Evolutionary conservation across 1,140 invertebrate species (phyloP).

Genomic region (Penaeus japonicus): DNA sequence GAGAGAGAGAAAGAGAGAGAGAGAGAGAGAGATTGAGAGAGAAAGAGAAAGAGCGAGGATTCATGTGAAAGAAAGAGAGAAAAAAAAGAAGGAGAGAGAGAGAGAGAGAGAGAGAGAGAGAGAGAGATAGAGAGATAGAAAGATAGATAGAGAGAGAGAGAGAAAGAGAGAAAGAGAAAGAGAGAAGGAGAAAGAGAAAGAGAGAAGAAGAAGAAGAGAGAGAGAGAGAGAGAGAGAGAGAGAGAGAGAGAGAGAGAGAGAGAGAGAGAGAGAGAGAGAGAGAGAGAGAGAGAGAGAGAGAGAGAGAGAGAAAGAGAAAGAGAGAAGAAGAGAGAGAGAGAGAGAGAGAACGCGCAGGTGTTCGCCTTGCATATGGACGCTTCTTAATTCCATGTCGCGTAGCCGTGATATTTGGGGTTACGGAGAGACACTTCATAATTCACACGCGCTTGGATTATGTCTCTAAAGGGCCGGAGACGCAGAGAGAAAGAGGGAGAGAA

Average conservation of each 20-base stretch:
- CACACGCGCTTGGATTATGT: no score
- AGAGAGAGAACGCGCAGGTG: no score
- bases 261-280: not conserved
- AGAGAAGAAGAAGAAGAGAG: not conserved
- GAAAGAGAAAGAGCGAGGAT: not conserved
- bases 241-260: not conserved
- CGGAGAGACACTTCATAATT: no score
- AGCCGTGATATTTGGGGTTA: no score
- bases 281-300: not conserved
- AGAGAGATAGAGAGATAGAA: not conserved
- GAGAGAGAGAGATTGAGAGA: constrained; percentile 4
- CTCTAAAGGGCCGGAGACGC: no score
- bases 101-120: not conserved
- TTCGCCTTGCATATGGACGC: no score
- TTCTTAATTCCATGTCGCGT: no score
- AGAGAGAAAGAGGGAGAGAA: no score
- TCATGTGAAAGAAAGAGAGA: not conserved
- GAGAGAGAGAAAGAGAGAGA: not conserved
- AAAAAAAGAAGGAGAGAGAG: not conserved
- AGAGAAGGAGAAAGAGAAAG: not conserved
- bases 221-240: not conserved
- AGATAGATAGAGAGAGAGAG: not conserved
- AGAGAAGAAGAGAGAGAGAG: no score
- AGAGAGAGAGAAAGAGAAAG: constrained; percentile 20
- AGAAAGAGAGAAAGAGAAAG: not conserved